phyloP scores from a whole-genome alignment of 2,113 vertebrate genomes.

The Colossoma macropomum region DNA sequence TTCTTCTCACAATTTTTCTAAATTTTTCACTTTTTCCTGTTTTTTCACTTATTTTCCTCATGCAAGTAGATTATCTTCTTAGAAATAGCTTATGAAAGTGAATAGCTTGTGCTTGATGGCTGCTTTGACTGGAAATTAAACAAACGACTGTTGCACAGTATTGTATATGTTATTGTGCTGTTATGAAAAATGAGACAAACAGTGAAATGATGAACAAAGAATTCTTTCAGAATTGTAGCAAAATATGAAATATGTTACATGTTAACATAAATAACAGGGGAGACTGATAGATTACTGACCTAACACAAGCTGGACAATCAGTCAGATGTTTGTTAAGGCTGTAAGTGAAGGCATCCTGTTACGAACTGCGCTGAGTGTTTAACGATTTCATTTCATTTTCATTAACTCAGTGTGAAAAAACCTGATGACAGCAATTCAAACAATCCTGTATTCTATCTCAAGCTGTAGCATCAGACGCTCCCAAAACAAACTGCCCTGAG shows the following conservation, averaged over 20 bases:
- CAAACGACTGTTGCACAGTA: too few relatives aligned
- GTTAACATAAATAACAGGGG: neutral
- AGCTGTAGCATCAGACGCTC: neutral
- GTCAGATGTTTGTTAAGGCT: constrained; percentile 6
- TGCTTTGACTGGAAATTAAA: too few relatives aligned
- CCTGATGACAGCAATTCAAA: neutral
- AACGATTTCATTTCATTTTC: neutral
- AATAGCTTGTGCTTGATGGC: too few relatives aligned
- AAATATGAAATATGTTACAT: neutral
- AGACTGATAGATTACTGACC: neutral
- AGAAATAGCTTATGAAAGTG: too few relatives aligned
- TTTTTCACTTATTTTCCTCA: too few relatives aligned
- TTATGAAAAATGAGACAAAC: neutral
- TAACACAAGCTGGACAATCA: neutral
- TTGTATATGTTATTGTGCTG: neutral
- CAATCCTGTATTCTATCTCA: neutral
- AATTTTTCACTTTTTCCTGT: too few relatives aligned
- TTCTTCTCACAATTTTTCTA: too few relatives aligned
- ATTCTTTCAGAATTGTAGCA: neutral
- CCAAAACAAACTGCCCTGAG: constrained; percentile 33
- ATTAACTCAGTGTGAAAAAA: neutral
- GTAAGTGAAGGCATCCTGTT: neutral
- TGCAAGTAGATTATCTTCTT: too few relatives aligned
- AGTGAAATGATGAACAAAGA: neutral
- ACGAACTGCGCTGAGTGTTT: neutral